phyloP scores from a whole-genome alignment of 92 coral and sea anemone species.

The Palythoa heliodiscus region DNA sequence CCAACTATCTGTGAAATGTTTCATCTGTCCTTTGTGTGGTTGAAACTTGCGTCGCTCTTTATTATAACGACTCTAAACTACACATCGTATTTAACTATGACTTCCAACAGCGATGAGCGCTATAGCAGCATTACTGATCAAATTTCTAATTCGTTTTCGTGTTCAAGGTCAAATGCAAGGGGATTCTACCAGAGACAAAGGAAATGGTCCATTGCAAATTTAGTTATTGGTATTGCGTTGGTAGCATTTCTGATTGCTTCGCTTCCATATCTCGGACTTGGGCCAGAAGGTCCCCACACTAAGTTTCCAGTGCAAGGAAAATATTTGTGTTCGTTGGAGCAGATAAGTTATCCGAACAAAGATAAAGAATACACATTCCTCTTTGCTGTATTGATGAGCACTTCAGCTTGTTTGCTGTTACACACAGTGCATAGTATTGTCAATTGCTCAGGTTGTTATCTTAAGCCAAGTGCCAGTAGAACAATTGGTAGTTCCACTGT shows the following conservation, averaged over 20 bases:
- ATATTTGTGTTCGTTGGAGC: constrained; percentile 65
- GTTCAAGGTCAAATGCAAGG: constrained; percentile 54
- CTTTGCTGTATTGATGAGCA: constrained; percentile 84
- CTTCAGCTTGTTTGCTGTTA: constrained; percentile 74
- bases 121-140: constrained; percentile 72
- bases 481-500: neutral
- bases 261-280: constrained; percentile 84
- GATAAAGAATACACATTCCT: constrained; percentile 80
- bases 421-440: constrained; percentile 75
- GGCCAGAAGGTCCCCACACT: constrained; percentile 58
- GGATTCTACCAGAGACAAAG: constrained; percentile 51
- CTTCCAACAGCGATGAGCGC: constrained; percentile 37
- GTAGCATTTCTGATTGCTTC: constrained; percentile 81
- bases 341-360: constrained; percentile 74
- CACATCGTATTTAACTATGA: constrained; percentile 62
- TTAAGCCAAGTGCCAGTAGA: neutral
- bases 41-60: constrained; percentile 75
- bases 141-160: constrained; percentile 73
- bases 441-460: constrained; percentile 62
- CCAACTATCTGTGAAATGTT: constrained; percentile 87
- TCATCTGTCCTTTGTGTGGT: constrained; percentile 77
- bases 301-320: constrained; percentile 15
- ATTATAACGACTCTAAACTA: constrained; percentile 77
- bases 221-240: constrained; percentile 78
- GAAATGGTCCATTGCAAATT: constrained; percentile 61